Evolutionary conservation across 2,113 vertebrate genomes (phyloP).

Genomic region (Lepisosteus oculatus): DNA sequence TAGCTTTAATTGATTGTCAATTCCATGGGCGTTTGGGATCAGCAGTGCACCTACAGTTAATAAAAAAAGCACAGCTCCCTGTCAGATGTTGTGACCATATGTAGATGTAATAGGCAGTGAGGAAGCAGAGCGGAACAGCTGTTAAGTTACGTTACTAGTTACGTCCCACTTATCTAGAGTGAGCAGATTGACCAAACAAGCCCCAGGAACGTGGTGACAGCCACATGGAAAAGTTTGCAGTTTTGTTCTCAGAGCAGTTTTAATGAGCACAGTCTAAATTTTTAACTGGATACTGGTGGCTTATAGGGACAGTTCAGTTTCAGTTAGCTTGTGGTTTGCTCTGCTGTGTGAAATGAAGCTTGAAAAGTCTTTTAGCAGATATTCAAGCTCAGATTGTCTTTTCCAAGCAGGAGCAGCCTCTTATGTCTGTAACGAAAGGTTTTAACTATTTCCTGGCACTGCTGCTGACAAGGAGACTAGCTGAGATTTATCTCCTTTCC

Average conservation of each 20-base stretch:
- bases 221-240: not conserved
- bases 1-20: conserved; percentile 12
- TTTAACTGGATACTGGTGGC: no score
- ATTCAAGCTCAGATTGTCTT: no score
- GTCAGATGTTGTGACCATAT: not conserved
- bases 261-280: no score
- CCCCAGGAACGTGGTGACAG: conserved; percentile 5
- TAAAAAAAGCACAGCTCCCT: not conserved
- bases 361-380: no score
- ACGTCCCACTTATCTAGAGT: conserved; percentile 12
- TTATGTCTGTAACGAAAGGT: no score
- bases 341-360: no score
- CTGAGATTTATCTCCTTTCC: no score
- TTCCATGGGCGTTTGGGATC: conserved; percentile 1
- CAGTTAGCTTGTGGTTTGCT: no score
- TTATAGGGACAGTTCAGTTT: not conserved
- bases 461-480: no score
- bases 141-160: conserved; percentile 10
- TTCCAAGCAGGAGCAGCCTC: no score
- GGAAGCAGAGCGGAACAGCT: not conserved
- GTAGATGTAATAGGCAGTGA: not conserved
- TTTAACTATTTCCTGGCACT: no score
- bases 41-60: not conserved
- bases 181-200: conserved; percentile 14
- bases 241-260: no score